Percentiles rank a stretch among this genome's conserved stretches.
phyloP scores from a whole-genome alignment of 2,113 vertebrate species.

The Hydrochoerus hydrochaeris region DNA sequence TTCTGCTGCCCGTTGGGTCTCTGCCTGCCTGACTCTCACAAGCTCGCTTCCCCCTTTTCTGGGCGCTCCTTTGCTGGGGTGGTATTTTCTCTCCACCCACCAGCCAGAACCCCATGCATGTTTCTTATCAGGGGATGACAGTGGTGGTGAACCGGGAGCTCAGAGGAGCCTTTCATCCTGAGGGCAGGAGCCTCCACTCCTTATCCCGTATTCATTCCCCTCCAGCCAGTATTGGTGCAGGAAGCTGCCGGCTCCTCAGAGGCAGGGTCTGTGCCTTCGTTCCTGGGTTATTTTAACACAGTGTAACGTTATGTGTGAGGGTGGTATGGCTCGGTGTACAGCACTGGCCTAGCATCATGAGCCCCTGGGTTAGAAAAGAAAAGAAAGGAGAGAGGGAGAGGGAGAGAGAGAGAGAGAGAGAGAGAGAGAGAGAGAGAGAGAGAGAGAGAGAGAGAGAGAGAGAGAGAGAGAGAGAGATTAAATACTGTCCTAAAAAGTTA shows the following conservation, averaged over 20 bases:
- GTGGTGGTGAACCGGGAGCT: neutral
- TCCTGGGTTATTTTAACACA: neutral
- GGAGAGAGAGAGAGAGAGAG: neutral
- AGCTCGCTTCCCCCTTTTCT: neutral
- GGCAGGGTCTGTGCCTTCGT: rapidly evolving
- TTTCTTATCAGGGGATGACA: neutral
- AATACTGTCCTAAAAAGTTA: conserved; percentile 4
- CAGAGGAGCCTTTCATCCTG: neutral
- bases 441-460: neutral
- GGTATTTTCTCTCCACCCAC: neutral
- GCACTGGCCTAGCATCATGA: neutral
- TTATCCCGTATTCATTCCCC: neutral
- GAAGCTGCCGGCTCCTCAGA: neutral
- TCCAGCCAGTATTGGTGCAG: no score
- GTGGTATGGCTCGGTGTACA: neutral
- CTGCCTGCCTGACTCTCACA: neutral
- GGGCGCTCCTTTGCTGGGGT: neutral
- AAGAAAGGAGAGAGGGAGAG: neutral
- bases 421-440: neutral
- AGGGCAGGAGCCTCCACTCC: neutral
- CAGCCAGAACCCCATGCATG: neutral
- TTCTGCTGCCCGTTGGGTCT: neutral
- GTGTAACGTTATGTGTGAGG: neutral
- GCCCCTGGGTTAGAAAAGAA: neutral
- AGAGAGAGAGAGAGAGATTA: neutral